Base-by-base conservation (phyloP, 2,888 invertebrate genomes). In the Latrodectus elegans region DNA sequence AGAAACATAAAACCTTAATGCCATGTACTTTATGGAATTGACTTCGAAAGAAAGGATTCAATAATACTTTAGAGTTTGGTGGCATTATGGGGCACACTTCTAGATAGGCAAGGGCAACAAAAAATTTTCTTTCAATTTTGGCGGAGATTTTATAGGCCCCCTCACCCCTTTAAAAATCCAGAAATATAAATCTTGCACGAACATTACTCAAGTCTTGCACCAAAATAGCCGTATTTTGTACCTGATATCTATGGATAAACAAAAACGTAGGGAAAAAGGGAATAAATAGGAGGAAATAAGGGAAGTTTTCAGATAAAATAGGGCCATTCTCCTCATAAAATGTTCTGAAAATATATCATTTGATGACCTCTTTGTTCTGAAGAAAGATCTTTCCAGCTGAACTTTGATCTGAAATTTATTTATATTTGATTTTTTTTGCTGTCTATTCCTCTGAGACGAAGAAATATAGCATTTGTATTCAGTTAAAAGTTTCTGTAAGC, bases 331-430 rank as follows among this genome's bases (percentile, higher is more conserved):
- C 22, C 49, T 65, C 80, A 72, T 80, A 80, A 72, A 80, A 80
- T 64, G 51, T 80, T 26, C 72, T 64, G 72, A 72, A 72, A 80
- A 80, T 80, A 80, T 72, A 80, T 80, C 71, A 80, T 51, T 26
- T 64, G 80, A 80, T 72, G 80, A 80, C 80, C 80, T 80, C 65
- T 68, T 80, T 80, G 80, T 80, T 71, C 72, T 80, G 72, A 80
- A 79, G 60, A 38, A 72, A 80, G 80, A 71, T 51, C 22, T 60
- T 38, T 38, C 38, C 60, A 22, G 60, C 14, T 1, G 60, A 80
- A 80, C 72, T 78, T 70, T 80, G 80, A 80, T 80, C 80, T 60
- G 64, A 80, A 80, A 72, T 72, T 72, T 80, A 80, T 80, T 38
- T 38, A 72, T 72, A 71, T 79, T 80, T 72, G 64, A 72, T 51